phyloP scores from a whole-genome alignment of 2,797 vertebrate species.

The Gadopsis bispinosus region DNA sequence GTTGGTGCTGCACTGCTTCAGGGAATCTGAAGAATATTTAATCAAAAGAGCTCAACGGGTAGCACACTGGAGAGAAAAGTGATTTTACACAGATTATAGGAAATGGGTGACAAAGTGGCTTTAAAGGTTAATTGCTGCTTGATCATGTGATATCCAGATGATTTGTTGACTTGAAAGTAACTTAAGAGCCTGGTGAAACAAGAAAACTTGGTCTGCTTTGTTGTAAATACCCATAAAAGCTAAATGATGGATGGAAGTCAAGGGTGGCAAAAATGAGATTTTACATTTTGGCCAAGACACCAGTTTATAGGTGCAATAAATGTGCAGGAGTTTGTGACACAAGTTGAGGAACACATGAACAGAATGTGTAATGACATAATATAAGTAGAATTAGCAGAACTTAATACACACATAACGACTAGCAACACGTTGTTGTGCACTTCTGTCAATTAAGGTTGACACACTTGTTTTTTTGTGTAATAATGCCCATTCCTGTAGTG shows the following conservation, averaged over 20 bases:
- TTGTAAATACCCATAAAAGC: background rate
- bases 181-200: background rate
- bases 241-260: slow-evolving; percentile 3
- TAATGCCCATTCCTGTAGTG: slow-evolving; percentile 11
- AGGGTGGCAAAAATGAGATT: background rate
- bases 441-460: slow-evolving; percentile 21
- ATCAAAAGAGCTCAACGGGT: slow-evolving; percentile 2
- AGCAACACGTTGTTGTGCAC: slow-evolving; percentile 1
- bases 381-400: slow-evolving; percentile 22
- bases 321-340: slow-evolving; percentile 1
- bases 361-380: background rate
- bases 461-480: slow-evolving; percentile 23
- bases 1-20: background rate
- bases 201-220: background rate
- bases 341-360: background rate
- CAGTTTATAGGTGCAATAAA: slow-evolving; percentile 3
- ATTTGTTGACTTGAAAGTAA: slow-evolving; percentile 2
- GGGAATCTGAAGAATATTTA: slow-evolving; percentile 12
- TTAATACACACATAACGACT: slow-evolving; percentile 16
- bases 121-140: slow-evolving; percentile 13
- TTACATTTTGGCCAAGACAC: background rate
- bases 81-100: background rate
- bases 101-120: background rate
- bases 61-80: background rate
- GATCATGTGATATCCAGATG: background rate